Evolutionary conservation across 2,113 vertebrate species (phyloP).

Genomic region (Macaca mulatta): DNA sequence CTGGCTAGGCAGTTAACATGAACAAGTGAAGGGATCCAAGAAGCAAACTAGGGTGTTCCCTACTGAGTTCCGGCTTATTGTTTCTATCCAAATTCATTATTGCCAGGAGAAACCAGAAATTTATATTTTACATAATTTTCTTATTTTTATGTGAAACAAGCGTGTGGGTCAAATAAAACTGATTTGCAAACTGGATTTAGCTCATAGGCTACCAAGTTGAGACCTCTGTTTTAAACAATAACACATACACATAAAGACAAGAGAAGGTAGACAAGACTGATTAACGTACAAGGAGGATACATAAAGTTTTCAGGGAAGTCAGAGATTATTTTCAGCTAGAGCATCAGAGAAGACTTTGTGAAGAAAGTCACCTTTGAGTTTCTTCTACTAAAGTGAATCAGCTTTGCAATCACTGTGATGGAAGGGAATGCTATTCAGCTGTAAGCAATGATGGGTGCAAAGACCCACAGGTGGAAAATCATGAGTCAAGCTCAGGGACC

Average conservation of each 20-base stretch:
- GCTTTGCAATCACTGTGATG: not conserved
- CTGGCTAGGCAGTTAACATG: not conserved
- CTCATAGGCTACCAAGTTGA: not conserved
- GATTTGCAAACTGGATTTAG: not conserved
- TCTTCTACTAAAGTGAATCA: not conserved
- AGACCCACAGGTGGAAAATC: not conserved
- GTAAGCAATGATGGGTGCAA: not conserved
- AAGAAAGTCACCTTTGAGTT: not conserved
- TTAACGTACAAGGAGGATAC: not conserved
- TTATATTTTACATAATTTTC: not conserved
- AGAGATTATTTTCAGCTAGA: not conserved
- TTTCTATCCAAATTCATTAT: not conserved
- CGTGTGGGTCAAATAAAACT: not conserved
- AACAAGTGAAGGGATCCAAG: not conserved
- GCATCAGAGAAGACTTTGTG: not conserved
- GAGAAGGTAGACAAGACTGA: not conserved
- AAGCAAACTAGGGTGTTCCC: not conserved
- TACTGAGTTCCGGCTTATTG: not conserved
- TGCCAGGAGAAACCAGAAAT: not conserved
- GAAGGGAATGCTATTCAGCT: not conserved
- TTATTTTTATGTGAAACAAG: not conserved
- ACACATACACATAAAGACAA: not conserved
- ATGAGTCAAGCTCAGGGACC: not conserved
- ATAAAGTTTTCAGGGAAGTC: not conserved
- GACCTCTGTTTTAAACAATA: not conserved